These are phyloP conservation scores for Metalampra italica DNA, from an alignment of 2,888 invertebrate genomes.

Conservation along the genomic window DNA sequence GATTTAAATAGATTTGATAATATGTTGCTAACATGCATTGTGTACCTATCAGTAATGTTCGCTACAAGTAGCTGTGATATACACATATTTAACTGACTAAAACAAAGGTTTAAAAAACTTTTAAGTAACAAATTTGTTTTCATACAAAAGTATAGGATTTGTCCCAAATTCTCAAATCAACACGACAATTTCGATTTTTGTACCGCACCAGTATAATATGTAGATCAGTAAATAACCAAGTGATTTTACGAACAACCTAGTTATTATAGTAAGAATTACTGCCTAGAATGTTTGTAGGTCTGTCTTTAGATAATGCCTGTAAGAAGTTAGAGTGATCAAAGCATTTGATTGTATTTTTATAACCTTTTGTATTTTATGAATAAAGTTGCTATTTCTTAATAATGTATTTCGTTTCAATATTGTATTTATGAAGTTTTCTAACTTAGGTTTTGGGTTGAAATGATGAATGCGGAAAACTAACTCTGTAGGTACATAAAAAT, in stretches of 20 bases:
- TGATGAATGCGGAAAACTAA: neutral
- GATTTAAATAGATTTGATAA: no score
- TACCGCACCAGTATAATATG: slow-evolving; percentile 20
- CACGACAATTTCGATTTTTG: neutral
- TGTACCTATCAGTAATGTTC: no score
- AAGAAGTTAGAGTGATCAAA: slow-evolving; percentile 71
- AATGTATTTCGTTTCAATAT: slow-evolving; percentile 49
- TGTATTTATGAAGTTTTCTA: slow-evolving; percentile 2
- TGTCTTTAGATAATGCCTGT: slow-evolving; percentile 44
- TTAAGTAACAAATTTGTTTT: no score
- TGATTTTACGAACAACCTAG: slow-evolving; percentile 44
- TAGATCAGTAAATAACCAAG: slow-evolving; percentile 30
- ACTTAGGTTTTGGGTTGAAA: neutral
- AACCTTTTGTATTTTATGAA: slow-evolving; percentile 74
- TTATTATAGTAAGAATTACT: slow-evolving; percentile 41
- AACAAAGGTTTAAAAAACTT: no score
- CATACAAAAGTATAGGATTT: no score
- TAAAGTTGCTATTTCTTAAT: slow-evolving; percentile 77
- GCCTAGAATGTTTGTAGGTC: slow-evolving; percentile 58
- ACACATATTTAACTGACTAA: slow-evolving; percentile 1
- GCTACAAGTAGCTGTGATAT: slow-evolving; percentile 7
- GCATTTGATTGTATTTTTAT: slow-evolving; percentile 79
- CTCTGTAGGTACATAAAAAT: neutral
- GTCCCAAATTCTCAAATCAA: neutral
- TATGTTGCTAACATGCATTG: no score